Percentiles rank a stretch among this genome's conserved stretches.
These are phyloP conservation scores for Strongylocentrotus purpuratus DNA, from an alignment of 35 echinoderm and acorn worm genomes.

Conservation along the genomic window DNA sequence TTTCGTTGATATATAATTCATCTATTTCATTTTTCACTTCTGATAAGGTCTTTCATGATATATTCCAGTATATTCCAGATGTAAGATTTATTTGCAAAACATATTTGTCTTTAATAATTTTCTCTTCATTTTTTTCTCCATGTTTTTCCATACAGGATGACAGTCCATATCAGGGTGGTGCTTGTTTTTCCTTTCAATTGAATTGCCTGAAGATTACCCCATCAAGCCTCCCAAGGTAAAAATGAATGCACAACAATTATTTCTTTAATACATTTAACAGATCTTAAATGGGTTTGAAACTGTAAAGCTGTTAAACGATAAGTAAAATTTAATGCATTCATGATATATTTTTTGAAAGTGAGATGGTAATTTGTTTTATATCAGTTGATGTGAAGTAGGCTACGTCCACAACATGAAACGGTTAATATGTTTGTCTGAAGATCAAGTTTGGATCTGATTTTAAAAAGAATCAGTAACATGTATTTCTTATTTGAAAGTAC, in stretches of 20 bases:
- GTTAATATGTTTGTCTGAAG: too few relatives aligned
- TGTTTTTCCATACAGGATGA: constrained; percentile 66
- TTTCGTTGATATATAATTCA: too few relatives aligned
- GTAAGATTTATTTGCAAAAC: too few relatives aligned
- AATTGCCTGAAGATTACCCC: constrained; percentile 98
- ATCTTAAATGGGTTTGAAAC: not conserved
- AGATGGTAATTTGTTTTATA: not conserved
- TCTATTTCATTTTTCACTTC: too few relatives aligned
- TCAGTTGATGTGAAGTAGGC: too few relatives aligned
- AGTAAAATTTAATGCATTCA: not conserved
- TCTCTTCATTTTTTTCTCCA: not conserved
- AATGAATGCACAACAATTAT: not conserved
- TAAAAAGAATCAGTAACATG: too few relatives aligned
- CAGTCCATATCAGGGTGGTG: constrained; percentile 84
- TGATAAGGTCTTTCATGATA: too few relatives aligned
- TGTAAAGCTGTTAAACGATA: not conserved
- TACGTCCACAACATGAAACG: not conserved
- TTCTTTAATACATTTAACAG: not conserved
- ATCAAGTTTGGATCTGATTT: too few relatives aligned
- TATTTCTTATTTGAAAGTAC: too few relatives aligned
- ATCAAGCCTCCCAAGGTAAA: constrained; percentile 98
- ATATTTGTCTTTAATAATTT: not conserved
- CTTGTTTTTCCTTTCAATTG: constrained; percentile 93
- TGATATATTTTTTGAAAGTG: not conserved
- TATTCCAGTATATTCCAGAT: too few relatives aligned